phyloP scores from a whole-genome alignment of 2,113 vertebrate species.

The Indicator maculatus region DNA sequence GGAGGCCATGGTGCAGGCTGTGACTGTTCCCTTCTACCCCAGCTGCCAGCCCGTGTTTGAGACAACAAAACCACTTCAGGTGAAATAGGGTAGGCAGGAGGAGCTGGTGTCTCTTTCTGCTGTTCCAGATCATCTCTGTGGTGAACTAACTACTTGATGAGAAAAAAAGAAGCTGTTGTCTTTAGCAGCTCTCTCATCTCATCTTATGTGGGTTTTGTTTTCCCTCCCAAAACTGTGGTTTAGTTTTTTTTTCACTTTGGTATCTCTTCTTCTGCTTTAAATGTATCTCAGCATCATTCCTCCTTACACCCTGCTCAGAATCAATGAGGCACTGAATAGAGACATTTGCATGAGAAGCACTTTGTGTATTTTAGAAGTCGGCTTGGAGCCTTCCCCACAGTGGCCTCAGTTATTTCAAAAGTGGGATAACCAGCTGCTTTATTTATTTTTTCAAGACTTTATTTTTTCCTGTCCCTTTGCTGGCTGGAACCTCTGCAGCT shows the following conservation, averaged over 20 bases:
- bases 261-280: not conserved
- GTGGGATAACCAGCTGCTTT: not conserved
- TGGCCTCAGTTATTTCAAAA: not conserved
- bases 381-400: not conserved
- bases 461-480: not conserved
- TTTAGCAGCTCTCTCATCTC: not conserved
- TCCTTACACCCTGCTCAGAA: not conserved
- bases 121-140: not conserved
- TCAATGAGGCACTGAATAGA: not conserved
- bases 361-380: not conserved
- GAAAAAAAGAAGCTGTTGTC: not conserved
- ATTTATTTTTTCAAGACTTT: not conserved
- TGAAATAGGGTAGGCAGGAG: not conserved
- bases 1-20: accelerated
- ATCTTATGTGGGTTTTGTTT: not conserved
- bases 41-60: not conserved
- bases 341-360: not conserved
- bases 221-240: not conserved
- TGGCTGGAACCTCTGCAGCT: not conserved
- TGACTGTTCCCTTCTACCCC: not conserved
- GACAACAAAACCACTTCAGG: not conserved
- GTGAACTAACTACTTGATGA: not conserved
- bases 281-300: not conserved
- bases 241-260: not conserved
- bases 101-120: not conserved